Conservation (phyloP, 2,888 invertebrate species). For the Chrysotoxum bicinctum region DNA sequence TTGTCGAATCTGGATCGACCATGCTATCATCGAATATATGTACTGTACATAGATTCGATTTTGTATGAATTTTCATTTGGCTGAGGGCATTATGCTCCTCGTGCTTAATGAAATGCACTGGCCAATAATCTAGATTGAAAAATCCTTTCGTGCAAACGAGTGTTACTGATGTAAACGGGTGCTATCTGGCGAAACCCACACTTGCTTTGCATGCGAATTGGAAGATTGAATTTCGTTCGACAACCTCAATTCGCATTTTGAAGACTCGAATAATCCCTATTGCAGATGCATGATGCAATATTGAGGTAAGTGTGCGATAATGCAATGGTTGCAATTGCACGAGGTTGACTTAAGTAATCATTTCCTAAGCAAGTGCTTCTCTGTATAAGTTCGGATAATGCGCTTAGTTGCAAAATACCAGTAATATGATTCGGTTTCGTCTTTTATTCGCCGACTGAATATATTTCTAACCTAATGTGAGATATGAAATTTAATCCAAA, state of each 20-base stretch:
- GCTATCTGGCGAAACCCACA: constrained; percentile 6
- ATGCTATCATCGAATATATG: not conserved
- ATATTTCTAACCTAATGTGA: not conserved
- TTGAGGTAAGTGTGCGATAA: not conserved
- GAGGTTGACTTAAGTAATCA: constrained; percentile 6
- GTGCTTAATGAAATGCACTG: not conserved
- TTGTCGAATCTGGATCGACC: not conserved
- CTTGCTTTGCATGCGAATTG: constrained; percentile 31
- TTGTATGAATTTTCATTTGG: not conserved
- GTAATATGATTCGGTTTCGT: constrained; percentile 37
- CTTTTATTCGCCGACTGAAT: not conserved
- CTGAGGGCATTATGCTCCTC: not conserved
- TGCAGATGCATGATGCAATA: constrained; percentile 30
- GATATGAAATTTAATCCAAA: constrained; percentile 31
- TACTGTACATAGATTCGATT: not conserved
- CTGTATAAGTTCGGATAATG: not conserved
- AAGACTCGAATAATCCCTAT: constrained; percentile 11
- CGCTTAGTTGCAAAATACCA: constrained; percentile 1
- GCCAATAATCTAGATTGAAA: constrained; percentile 30
- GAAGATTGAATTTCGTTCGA: constrained; percentile 63
- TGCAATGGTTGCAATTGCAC: constrained; percentile 1
- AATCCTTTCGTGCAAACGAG: constrained; percentile 22
- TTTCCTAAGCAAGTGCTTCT: not conserved
- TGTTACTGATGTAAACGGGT: not conserved
- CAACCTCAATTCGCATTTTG: constrained; percentile 44